Evolutionary conservation across 2,888 invertebrate genomes (phyloP), one percentile per base, ranked within the genome.

Genomic region (Sesia bembeciformis): DNA sequence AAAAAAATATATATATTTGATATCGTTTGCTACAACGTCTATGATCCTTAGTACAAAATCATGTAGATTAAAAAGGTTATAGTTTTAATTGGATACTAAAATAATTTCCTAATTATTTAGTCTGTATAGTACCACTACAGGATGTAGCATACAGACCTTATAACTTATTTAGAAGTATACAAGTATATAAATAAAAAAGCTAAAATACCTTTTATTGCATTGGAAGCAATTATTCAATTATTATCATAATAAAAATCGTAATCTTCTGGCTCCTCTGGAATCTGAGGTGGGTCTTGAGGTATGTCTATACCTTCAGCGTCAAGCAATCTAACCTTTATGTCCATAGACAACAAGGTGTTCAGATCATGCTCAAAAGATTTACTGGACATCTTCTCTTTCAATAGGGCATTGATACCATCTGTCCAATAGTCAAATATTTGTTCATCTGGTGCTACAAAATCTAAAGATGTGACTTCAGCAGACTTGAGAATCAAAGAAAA

Each of bases 301-400:
- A 98, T 97, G 62, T 95, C 95, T 54, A 98, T 95, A 4, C 98
- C 98, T 84, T 98, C 98, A 0, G 97, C 96, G 82, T 98, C 98
- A 58, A 99, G 88, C 55, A 99, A 87, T 58, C 98, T 90, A 51
- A 99, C 91, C 82, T 98, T 98, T 55, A 98, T 97, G 76, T 99
- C 98, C 97, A 99, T 98, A 5, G 96, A 96, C 6, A 99, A 86
- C 56, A 99, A 88, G 42, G 95, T 96, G 72, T 98, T 97, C 66
- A 98, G 90, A 84, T 98, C 98, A 77, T 94, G 94, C 62, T 95
- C 94, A 62, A 95, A 95, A 68, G 96, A 94, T 74, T 95, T 94
- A 74, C 98, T 98, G 1, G 91, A 90, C 98, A 98, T 98, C 78
- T 94, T 92, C 70, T 95, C 94, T 38, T 95, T 95, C 7, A 98